Conservation (phyloP, 2,113 vertebrate species). For the Leiothrix lutea region DNA sequence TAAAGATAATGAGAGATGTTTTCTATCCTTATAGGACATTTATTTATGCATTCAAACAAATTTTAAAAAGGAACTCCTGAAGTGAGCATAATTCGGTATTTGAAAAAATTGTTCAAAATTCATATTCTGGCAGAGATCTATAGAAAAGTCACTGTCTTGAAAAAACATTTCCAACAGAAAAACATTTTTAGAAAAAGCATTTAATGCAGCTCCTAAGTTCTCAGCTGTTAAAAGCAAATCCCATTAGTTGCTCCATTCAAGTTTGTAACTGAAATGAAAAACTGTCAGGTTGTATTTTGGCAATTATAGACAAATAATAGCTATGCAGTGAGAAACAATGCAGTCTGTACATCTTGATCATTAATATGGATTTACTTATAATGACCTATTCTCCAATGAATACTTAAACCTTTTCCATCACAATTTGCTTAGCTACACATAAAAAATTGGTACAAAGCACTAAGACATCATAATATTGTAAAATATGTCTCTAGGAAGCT, state of each 20-base stretch:
- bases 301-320: conserved; percentile 2
- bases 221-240: conserved; percentile 5
- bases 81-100: background rate
- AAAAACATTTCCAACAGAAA: background rate
- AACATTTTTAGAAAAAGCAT: background rate
- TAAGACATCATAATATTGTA: background rate
- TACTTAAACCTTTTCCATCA: background rate
- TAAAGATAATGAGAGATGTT: background rate
- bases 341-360: conserved; percentile 6
- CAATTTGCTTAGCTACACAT: background rate
- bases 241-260: background rate
- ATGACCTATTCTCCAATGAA: conserved; percentile 12
- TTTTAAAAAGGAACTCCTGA: background rate
- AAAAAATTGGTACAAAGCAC: background rate
- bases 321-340: background rate
- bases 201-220: background rate
- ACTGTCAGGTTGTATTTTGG: background rate
- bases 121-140: background rate
- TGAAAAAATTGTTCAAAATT: background rate
- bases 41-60: background rate
- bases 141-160: background rate
- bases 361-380: conserved; percentile 37
- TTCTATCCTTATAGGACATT: background rate
- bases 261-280: background rate
- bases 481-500: conserved; percentile 21